Base-by-base conservation (phyloP, 1,140 invertebrate genomes). In the Holcopasites calliopsidis region DNA sequence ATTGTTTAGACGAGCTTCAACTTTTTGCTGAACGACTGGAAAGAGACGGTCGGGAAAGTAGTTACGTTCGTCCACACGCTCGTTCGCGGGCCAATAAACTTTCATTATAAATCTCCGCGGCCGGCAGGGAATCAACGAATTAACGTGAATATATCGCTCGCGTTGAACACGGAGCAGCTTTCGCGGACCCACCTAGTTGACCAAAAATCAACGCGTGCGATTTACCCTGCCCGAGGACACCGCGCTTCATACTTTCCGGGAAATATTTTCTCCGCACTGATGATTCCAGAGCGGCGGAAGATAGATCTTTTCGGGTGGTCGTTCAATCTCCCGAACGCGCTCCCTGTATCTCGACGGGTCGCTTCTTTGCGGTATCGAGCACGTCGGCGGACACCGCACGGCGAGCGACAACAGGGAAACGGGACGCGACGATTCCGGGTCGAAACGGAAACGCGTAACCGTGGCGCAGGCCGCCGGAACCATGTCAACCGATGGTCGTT, bases 391-490 rank as follows among this genome's bases (percentile, higher is more conserved):
- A 21, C 11, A 1, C 40, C 40, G 10, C 28, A n/a, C 21, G 58
- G 16, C 21, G 47, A 21, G 33, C 16, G n/a, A n/a, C n/a, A n/a
- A n/a, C 44, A 7, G 13, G 31, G 31, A 44, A 7, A n/a, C 23
- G n/a, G n/a, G 31, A 33, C 47, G 49, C 73, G 76, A 76, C 73
- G 69, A 76, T 79, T 64, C 75, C 66, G 52, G 54, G 49, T 38
- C 33, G 50, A 23, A 78, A 69, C 69, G 75, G 76, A 77, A 73
- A 54, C 77, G 81, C 69, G 78, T 69, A 82, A 71, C 68, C 72
- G 35, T 55, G 65, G 70, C 66, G 81, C 79, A 72, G 68, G 68
- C 79, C 65, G 77, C 58, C 76, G 84, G 78, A 77, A 77, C 71
- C 78, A 65, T 80, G 83, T 83, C 81, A 77, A 74, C 72, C 76